Conservation (phyloP, 2,797 vertebrate species). For the Eulemur rubriventer region DNA sequence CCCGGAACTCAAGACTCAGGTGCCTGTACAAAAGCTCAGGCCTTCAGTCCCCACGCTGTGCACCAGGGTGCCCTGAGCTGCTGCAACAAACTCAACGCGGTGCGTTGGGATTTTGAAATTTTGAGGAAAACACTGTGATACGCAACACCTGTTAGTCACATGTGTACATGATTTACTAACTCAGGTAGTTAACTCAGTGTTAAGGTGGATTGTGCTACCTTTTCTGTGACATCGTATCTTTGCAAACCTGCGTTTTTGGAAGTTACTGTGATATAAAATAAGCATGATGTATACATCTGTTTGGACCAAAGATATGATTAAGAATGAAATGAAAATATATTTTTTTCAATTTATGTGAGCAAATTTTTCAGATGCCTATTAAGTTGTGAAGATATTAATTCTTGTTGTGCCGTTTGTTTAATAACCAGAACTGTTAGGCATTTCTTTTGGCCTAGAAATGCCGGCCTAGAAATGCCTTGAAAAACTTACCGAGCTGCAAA, state of each 20-base stretch:
- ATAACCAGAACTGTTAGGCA: not conserved
- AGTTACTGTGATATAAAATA: not conserved
- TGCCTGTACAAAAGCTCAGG: not conserved
- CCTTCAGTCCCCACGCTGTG: not conserved
- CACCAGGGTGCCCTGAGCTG: no score
- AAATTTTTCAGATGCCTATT: not conserved
- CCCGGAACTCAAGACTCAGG: not conserved
- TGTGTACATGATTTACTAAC: not conserved
- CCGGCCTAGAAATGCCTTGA: not conserved
- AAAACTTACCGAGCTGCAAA: not conserved
- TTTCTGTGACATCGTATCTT: not conserved
- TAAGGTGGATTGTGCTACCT: rapidly evolving
- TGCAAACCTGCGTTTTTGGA: not conserved
- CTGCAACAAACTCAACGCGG: no score
- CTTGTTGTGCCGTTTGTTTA: not conserved
- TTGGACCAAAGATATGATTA: not conserved
- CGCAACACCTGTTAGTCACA: no score
- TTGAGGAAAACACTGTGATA: not conserved
- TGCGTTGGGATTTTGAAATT: not conserved
- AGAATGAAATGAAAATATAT: not conserved
- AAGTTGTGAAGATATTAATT: not conserved
- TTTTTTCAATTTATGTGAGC: not conserved
- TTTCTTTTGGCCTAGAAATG: not conserved
- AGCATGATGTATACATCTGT: not conserved
- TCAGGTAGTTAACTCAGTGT: rapidly evolving